phyloP scores from a whole-genome alignment of 2,113 vertebrate species.

The Thermophis baileyi region DNA sequence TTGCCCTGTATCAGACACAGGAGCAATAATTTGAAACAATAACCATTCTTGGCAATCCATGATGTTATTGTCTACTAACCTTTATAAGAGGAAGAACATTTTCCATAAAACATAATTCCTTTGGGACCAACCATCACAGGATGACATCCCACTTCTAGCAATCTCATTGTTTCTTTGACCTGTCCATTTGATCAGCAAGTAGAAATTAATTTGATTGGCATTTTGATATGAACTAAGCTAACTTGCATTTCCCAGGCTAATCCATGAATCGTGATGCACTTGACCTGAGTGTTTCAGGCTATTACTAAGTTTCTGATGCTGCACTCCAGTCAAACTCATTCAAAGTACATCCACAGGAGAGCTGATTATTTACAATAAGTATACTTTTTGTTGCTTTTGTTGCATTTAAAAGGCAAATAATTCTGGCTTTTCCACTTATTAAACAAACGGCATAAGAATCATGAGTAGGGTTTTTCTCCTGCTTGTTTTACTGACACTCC shows the following conservation, averaged over 20 bases:
- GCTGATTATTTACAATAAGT: not conserved
- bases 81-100: constrained; percentile 36
- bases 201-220: not conserved
- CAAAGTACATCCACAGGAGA: not conserved
- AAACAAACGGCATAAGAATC: not conserved
- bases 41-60: constrained; percentile 51
- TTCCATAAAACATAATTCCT: constrained; percentile 34
- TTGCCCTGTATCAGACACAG: constrained; percentile 53
- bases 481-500: not conserved
- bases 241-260: not conserved
- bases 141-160: not conserved
- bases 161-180: not conserved
- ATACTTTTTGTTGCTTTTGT: not conserved
- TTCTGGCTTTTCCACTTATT: not conserved
- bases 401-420: not conserved
- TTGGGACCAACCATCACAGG: not conserved
- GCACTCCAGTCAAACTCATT: not conserved
- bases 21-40: constrained; percentile 53
- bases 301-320: not conserved
- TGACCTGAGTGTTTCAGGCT: not conserved
- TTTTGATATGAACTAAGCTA: not conserved
- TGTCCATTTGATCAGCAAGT: not conserved
- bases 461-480: not conserved
- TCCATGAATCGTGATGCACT: not conserved
- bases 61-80: constrained; percentile 47